Conservation (phyloP, 2,113 vertebrate genomes). For the Hippolais icterina region DNA sequence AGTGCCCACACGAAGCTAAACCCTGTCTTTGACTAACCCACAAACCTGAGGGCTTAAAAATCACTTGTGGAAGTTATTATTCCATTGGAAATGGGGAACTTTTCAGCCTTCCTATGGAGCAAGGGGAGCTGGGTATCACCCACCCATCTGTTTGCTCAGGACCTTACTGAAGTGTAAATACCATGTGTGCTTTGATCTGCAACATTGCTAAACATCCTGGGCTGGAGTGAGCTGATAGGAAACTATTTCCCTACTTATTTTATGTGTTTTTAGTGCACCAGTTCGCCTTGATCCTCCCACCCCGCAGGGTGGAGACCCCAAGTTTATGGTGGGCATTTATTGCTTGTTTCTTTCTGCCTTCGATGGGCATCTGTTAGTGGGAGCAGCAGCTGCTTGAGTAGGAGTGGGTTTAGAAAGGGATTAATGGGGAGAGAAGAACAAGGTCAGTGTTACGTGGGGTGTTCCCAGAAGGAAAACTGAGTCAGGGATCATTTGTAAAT, state of each 20-base stretch:
- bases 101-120: neutral
- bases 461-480: neutral
- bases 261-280: neutral
- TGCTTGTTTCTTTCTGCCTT: neutral
- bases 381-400: neutral
- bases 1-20: accelerated
- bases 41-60: neutral
- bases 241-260: neutral
- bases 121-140: neutral
- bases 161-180: neutral
- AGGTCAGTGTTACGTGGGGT: accelerated
- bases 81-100: neutral
- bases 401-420: neutral
- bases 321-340: neutral
- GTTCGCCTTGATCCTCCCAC: neutral
- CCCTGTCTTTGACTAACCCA: neutral
- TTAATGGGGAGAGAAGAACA: neutral
- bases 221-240: neutral
- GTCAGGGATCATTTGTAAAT: neutral
- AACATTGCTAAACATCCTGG: neutral
- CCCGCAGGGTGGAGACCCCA: neutral
- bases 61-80: neutral
- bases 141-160: neutral
- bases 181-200: neutral
- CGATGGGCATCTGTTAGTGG: neutral